These are phyloP conservation scores for Pelecanus crispus DNA, from an alignment of 2,113 vertebrate species.

Conservation along the genomic window DNA sequence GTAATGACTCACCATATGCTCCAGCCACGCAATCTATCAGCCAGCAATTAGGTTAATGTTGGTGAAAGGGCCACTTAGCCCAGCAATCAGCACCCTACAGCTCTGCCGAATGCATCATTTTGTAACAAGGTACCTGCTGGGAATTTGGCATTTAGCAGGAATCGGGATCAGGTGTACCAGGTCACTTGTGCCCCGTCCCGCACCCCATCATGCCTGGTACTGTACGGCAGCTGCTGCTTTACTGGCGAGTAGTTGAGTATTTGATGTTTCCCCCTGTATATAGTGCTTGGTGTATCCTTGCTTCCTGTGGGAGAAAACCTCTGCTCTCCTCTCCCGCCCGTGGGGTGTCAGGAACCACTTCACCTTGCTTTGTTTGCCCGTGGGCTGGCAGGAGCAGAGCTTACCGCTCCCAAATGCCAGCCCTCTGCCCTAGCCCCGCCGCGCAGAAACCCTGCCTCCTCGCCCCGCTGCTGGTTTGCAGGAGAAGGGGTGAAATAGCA, in stretches of 20 bases:
- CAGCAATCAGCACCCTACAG: conserved; percentile 64
- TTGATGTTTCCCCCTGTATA: background rate
- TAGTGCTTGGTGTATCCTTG: background rate
- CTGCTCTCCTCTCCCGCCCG: fast-evolving
- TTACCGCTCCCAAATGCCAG: background rate
- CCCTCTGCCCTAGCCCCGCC: background rate
- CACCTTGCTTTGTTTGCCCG: background rate
- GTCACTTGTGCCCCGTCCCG: background rate
- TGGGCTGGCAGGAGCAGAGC: background rate
- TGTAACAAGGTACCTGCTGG: conserved; percentile 43
- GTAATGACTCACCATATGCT: conserved; percentile 73
- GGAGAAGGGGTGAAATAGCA: background rate
- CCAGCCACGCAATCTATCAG: conserved; percentile 65
- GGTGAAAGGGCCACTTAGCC: conserved; percentile 73
- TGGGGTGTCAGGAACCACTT: background rate
- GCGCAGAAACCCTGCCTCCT: background rate
- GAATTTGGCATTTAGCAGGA: background rate
- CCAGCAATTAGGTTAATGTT: conserved; percentile 77
- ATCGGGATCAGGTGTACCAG: background rate
- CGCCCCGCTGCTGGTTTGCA: background rate
- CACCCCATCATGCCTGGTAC: fast-evolving
- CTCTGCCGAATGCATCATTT: conserved; percentile 8
- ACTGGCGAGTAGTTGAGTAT: background rate
- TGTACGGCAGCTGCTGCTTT: background rate
- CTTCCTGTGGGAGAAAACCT: background rate